These are phyloP conservation scores for Oxygymnocypris stewartii DNA, from an alignment of 2,113 vertebrate genomes.

Conservation along the genomic window DNA sequence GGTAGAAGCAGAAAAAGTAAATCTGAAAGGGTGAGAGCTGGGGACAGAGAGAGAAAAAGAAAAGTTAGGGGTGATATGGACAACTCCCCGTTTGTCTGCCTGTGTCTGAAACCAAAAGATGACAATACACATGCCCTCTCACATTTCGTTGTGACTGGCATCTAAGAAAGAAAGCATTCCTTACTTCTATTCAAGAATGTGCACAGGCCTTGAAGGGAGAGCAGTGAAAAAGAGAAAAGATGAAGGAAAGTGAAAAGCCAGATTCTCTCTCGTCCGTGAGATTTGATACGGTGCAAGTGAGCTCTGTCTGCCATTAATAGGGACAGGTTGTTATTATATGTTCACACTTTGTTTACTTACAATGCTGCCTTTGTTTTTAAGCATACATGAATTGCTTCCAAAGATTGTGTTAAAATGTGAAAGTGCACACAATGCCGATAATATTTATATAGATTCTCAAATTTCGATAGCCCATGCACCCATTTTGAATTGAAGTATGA, in stretches of 20 bases:
- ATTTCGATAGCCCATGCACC: background rate
- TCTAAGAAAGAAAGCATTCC: slow-evolving; percentile 51
- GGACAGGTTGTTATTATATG: background rate
- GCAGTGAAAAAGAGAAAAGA: slow-evolving; percentile 31
- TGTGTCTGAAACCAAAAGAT: slow-evolving; percentile 49
- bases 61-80: background rate
- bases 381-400: background rate
- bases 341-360: background rate
- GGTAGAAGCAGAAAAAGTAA: slow-evolving; percentile 38
- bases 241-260: background rate
- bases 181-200: slow-evolving; percentile 38
- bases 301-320: slow-evolving; percentile 9
- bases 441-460: background rate
- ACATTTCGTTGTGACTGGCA: slow-evolving; percentile 68
- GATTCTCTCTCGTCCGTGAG: background rate
- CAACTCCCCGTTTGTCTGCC: background rate
- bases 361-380: background rate
- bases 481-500: background rate
- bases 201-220: slow-evolving; percentile 47
- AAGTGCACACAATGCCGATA: background rate
- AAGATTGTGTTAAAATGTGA: background rate
- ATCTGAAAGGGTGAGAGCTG: slow-evolving; percentile 45
- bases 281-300: slow-evolving; percentile 35
- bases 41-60: slow-evolving; percentile 28
- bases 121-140: slow-evolving; percentile 63